Evolutionary conservation across 2,113 vertebrate genomes (phyloP).

Genomic region (Amphilophus citrinellus): DNA sequence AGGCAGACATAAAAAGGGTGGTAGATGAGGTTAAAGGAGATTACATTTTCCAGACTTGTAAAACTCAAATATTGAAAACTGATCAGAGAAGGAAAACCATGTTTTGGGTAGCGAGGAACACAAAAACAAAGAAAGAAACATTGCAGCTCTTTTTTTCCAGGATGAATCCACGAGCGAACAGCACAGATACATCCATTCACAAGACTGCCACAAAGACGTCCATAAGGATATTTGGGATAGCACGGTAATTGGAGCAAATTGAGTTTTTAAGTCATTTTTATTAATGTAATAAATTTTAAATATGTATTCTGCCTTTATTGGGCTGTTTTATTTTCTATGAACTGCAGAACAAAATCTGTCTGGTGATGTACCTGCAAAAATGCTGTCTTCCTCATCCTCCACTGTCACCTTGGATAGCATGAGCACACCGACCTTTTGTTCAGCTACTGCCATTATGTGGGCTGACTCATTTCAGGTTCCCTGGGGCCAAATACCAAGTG

Average conservation of each 20-base stretch:
- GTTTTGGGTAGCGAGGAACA: neutral
- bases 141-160: too few species aligned
- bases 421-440: neutral
- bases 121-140: too few species aligned
- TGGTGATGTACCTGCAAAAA: neutral
- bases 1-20: too few species aligned
- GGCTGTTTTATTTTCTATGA: accelerated
- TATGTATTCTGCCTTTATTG: neutral
- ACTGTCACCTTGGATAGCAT: neutral
- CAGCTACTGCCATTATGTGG: neutral
- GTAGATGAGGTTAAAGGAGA: too few species aligned
- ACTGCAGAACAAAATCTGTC: neutral
- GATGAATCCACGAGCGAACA: neutral
- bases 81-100: neutral
- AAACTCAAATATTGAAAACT: neutral
- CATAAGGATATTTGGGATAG: neutral
- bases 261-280: neutral
- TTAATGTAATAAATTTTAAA: neutral
- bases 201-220: neutral
- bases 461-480: neutral
- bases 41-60: too few species aligned
- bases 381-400: neutral
- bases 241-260: neutral
- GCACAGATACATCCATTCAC: neutral
- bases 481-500: constrained; percentile 9